Evolutionary conservation across 2,888 invertebrate species (phyloP).

Genomic region (Hoplodrina ambigua): DNA sequence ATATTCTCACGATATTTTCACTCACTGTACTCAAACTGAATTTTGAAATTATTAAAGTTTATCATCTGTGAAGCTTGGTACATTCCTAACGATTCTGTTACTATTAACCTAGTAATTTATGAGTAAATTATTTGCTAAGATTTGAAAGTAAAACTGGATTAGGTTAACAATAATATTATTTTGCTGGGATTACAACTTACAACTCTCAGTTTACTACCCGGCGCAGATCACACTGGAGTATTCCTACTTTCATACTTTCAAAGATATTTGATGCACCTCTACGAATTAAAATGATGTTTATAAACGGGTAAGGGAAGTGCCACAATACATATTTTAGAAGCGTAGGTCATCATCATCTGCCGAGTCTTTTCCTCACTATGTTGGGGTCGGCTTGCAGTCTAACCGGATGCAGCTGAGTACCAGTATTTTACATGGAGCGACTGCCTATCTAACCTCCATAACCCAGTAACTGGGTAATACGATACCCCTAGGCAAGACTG

Average conservation of each 20-base stretch:
- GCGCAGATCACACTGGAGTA: not conserved
- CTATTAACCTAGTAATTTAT: not conserved
- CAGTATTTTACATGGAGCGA: too few species aligned
- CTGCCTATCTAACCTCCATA: too few species aligned
- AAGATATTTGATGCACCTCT: not conserved
- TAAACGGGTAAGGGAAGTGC: not conserved
- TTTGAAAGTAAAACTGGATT: not conserved
- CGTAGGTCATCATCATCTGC: too few species aligned
- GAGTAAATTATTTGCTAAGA: not conserved
- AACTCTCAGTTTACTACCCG: not conserved
- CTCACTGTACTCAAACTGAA: too few species aligned
- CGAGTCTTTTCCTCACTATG: too few species aligned
- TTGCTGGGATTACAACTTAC: not conserved
- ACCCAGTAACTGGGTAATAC: too few species aligned
- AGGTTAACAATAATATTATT: not conserved
- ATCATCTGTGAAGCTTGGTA: not conserved
- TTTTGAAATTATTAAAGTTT: too few species aligned
- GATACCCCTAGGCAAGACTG: too few species aligned
- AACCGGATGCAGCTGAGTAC: too few species aligned
- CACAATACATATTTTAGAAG: not conserved
- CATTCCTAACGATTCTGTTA: not conserved
- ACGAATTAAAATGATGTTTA: not conserved
- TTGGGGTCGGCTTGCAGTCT: too few species aligned
- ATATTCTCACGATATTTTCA: too few species aligned
- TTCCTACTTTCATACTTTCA: not conserved